A percentile compares a stretch with the other conserved stretches of the same genome.
These are phyloP conservation scores for Sciurus niger DNA, from an alignment of 2,113 vertebrate genomes.

Conservation along the genomic window DNA sequence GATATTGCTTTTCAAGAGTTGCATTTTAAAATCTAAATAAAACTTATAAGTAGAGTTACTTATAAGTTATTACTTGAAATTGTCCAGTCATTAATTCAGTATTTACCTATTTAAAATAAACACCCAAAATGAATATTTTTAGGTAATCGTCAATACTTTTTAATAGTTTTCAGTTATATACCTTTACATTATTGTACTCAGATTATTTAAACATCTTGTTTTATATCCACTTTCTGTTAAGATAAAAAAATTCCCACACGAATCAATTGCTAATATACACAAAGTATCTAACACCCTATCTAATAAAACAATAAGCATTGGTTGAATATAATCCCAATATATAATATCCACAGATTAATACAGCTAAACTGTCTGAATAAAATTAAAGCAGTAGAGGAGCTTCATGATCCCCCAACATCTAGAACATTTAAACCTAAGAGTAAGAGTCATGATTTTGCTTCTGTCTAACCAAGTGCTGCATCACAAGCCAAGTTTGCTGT, in stretches of 20 bases:
- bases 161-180: slow-evolving; percentile 15
- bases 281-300: neutral
- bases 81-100: neutral
- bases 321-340: neutral
- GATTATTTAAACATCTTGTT: slow-evolving; percentile 27
- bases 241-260: neutral
- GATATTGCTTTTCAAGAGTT: neutral
- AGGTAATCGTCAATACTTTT: neutral
- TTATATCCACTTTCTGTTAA: neutral
- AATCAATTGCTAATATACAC: neutral
- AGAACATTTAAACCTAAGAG: neutral
- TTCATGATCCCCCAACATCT: neutral
- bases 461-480: neutral
- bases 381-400: neutral
- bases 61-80: slow-evolving; percentile 22
- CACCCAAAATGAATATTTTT: slow-evolving; percentile 2
- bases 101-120: neutral
- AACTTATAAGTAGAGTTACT: neutral
- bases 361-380: neutral
- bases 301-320: neutral
- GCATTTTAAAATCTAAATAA: slow-evolving; percentile 51
- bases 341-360: neutral
- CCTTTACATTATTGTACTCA: neutral
- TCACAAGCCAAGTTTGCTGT: neutral
- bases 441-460: neutral